phyloP scores from a whole-genome alignment of 2,797 vertebrate genomes.

The Passerculus sandwichensis region DNA sequence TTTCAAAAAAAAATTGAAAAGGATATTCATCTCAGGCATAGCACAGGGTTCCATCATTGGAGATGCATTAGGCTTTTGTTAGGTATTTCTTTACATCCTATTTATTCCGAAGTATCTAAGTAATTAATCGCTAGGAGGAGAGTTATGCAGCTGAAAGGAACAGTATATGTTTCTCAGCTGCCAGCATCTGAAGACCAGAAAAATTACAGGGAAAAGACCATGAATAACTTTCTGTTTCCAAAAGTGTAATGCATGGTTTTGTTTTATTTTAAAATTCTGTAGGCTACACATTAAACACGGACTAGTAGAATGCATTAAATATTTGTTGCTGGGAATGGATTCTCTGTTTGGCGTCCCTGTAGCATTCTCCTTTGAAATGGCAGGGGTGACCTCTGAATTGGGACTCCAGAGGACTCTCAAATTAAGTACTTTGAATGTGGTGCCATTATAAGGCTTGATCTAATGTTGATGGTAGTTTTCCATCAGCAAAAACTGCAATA shows the following conservation, averaged over 20 bases:
- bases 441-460: constrained; percentile 31
- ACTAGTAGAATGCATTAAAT: constrained; percentile 1
- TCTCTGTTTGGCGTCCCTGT: not conserved
- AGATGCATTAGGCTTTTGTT: constrained; percentile 51
- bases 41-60: not conserved
- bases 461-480: not conserved
- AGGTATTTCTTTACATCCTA: constrained; percentile 24
- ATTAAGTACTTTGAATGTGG: constrained; percentile 40
- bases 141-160: not conserved
- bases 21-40: constrained; percentile 54
- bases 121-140: constrained; percentile 21
- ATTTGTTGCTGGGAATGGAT: constrained; percentile 16
- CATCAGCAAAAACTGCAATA: not conserved
- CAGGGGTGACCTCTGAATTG: constrained; percentile 49
- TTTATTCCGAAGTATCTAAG: constrained; percentile 46
- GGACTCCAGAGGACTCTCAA: constrained; percentile 50
- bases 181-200: constrained; percentile 11
- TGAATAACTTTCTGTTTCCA: constrained; percentile 36
- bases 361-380: constrained; percentile 58
- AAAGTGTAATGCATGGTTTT: not conserved
- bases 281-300: not conserved
- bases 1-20: constrained; percentile 59
- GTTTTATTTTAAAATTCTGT: constrained; percentile 45
- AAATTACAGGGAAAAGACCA: constrained; percentile 6
- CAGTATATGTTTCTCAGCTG: not conserved